phyloP scores from a whole-genome alignment of 2,888 invertebrate species.

The Hypena proboscidalis region DNA sequence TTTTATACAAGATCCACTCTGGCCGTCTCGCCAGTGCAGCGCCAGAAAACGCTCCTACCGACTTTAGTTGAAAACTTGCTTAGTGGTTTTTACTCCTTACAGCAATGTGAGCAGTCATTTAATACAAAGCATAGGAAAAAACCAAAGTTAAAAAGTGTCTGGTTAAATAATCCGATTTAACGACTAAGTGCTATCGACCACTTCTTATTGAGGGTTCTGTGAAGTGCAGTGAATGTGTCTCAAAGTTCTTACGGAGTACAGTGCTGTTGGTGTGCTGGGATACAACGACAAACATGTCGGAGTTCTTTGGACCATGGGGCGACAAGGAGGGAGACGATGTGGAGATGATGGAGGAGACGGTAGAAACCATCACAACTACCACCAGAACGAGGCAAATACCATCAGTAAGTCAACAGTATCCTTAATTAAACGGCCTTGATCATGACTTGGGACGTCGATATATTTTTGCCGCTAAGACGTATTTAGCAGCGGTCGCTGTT shows the following conservation, averaged over 20 bases:
- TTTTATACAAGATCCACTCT: slow-evolving; percentile 81
- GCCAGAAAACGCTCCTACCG: slow-evolving; percentile 46
- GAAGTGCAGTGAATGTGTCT: slow-evolving; percentile 74
- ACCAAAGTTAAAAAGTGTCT: slow-evolving; percentile 42
- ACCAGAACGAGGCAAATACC: slow-evolving; percentile 60
- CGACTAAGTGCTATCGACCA: slow-evolving; percentile 44
- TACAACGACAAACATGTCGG: slow-evolving; percentile 70
- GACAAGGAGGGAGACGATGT: slow-evolving; percentile 53
- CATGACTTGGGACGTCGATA: slow-evolving; percentile 51
- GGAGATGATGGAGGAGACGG: slow-evolving; percentile 63
- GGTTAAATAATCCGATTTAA: slow-evolving; percentile 18
- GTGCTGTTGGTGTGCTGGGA: slow-evolving; percentile 64
- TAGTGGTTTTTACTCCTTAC: slow-evolving; percentile 41
- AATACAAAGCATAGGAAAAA: slow-evolving; percentile 51
- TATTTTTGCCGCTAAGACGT: slow-evolving; percentile 60
- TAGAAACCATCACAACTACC: slow-evolving; percentile 76
- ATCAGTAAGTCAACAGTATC: slow-evolving; percentile 61
- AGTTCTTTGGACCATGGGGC: slow-evolving; percentile 79
- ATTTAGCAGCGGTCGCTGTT: slow-evolving; percentile 44
- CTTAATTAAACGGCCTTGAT: slow-evolving; percentile 52
- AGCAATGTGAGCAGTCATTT: slow-evolving; percentile 52
- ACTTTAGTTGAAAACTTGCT: slow-evolving; percentile 34
- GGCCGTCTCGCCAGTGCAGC: slow-evolving; percentile 75
- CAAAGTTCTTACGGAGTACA: slow-evolving; percentile 59
- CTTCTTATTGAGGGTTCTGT: slow-evolving; percentile 46